These are phyloP conservation scores for Chiroxiphia lanceolata DNA, from an alignment of 2,797 vertebrate species.

Conservation along the genomic window DNA sequence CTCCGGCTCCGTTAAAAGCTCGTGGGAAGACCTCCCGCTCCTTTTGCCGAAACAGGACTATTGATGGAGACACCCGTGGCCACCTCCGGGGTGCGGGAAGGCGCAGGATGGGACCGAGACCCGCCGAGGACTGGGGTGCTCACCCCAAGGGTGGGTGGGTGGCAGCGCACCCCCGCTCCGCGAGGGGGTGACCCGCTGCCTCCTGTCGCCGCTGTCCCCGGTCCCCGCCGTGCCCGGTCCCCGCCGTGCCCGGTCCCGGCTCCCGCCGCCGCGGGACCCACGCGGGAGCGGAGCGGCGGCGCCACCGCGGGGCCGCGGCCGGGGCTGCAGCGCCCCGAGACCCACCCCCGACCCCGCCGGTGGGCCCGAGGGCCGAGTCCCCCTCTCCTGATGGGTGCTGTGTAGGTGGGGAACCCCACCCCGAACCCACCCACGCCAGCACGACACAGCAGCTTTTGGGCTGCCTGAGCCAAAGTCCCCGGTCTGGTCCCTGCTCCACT, in stretches of 20 bases:
- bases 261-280: neutral
- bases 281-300: neutral
- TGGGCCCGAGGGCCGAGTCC: neutral
- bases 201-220: neutral
- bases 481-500: neutral
- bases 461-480: neutral
- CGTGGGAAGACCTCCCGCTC: neutral
- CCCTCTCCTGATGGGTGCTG: neutral
- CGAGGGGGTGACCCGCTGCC: neutral
- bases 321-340: slow-evolving; percentile 4
- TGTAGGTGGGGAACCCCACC: neutral
- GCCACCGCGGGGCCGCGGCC: slow-evolving; percentile 8
- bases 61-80: neutral
- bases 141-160: neutral
- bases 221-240: neutral
- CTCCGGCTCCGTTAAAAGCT: neutral
- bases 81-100: neutral
- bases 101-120: neutral
- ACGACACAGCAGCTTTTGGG: neutral
- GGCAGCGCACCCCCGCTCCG: neutral
- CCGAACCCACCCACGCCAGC: neutral
- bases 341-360: neutral
- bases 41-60: neutral
- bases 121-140: neutral
- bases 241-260: neutral